A percentile compares a stretch with the other conserved stretches of the same genome.
phyloP scores from a whole-genome alignment of 1,140 invertebrate species.

The Atopsyche davidsoni region DNA sequence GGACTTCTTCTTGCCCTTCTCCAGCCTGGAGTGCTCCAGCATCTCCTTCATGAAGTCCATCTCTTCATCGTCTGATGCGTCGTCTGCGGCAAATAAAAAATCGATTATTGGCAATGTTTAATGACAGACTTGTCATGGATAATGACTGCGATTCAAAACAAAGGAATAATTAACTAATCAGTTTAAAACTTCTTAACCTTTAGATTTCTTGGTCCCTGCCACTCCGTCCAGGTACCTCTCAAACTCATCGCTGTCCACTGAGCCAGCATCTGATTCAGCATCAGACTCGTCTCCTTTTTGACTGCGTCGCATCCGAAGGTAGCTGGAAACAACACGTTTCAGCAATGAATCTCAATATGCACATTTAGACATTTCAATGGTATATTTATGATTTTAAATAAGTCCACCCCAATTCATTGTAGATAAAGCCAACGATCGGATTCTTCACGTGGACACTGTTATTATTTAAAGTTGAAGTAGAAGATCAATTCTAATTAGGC shows the following conservation, averaged over 20 bases:
- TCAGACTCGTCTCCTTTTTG: conserved; percentile 37
- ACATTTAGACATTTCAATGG: too few species aligned
- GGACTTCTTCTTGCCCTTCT: conserved; percentile 21
- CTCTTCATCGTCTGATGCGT: conserved; percentile 41
- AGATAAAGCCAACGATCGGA: too few species aligned
- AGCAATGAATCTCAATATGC: too few species aligned
- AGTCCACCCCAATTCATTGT: too few species aligned
- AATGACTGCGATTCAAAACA: background rate
- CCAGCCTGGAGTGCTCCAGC: conserved; percentile 36
- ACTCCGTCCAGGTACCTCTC: conserved; percentile 70
- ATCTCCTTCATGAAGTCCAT: conserved; percentile 53
- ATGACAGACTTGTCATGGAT: too few species aligned
- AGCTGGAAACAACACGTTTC: too few species aligned
- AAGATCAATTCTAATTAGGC: background rate
- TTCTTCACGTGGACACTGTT: too few species aligned
- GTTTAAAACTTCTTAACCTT: conserved; percentile 29
- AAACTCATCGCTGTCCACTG: conserved; percentile 86
- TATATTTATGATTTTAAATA: too few species aligned
- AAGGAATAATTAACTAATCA: background rate
- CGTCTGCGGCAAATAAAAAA: conserved; percentile 5
- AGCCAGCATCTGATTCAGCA: conserved; percentile 66
- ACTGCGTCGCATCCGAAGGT: conserved; percentile 45
- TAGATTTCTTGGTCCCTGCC: conserved; percentile 38
- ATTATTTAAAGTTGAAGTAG: too few species aligned
- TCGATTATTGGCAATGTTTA: too few species aligned